Evolutionary conservation across 2,797 vertebrate species (phyloP).

Genomic region (Cirrhinus molitorella): DNA sequence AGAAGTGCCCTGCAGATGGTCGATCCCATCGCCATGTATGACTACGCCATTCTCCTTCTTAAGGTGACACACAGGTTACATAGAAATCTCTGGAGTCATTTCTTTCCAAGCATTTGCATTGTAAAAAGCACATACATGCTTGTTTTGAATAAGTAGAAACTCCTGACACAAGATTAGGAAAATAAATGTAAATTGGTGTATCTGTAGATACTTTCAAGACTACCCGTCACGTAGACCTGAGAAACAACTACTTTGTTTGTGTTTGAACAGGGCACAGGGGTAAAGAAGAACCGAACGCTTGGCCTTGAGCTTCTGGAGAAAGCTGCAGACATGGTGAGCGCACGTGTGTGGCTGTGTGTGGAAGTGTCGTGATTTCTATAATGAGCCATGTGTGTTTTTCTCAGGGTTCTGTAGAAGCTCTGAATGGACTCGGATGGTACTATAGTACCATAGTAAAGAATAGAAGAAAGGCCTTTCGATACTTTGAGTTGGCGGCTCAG

Average conservation of each 20-base stretch:
- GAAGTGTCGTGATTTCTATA: not conserved
- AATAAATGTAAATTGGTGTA: slow-evolving; percentile 5
- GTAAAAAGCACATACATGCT: not conserved
- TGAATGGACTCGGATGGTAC: slow-evolving; percentile 95
- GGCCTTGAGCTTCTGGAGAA: slow-evolving; percentile 88
- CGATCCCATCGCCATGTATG: slow-evolving; percentile 86
- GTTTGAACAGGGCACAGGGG: slow-evolving; percentile 84
- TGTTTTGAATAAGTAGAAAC: not conserved
- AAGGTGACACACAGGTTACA: slow-evolving; percentile 78
- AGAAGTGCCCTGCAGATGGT: slow-evolving; percentile 87
- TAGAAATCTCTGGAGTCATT: not conserved
- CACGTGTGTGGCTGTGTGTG: slow-evolving; percentile 30
- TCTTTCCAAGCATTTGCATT: not conserved
- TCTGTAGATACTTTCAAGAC: not conserved
- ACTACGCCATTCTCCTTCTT: slow-evolving; percentile 89
- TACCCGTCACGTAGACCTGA: not conserved
- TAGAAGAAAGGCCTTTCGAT: slow-evolving; percentile 79
- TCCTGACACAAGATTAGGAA: slow-evolving; percentile 9
- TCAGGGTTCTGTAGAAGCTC: slow-evolving; percentile 88
- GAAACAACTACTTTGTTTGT: not conserved
- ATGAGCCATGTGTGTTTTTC: slow-evolving; percentile 20
- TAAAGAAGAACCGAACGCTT: slow-evolving; percentile 86
- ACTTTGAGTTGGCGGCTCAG: slow-evolving; percentile 87
- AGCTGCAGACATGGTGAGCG: slow-evolving; percentile 88
- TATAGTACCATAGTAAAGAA: slow-evolving; percentile 84